Base-by-base conservation (phyloP, 2,888 invertebrate genomes). In the Acholoe squamosa region DNA sequence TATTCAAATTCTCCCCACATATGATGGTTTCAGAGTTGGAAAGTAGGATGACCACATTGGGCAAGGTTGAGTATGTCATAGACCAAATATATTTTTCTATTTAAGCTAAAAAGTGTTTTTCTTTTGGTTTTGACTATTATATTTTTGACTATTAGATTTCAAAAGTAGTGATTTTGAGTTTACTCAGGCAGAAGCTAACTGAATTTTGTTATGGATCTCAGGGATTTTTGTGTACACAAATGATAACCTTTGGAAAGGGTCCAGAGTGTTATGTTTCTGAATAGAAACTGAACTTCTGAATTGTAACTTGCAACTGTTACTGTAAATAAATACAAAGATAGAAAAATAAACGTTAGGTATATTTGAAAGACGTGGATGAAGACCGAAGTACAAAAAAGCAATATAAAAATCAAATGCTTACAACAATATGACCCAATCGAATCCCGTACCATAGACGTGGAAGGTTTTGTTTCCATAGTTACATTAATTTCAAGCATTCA, bases 321-420 rank as follows among this genome's bases (percentile, higher is more conserved):
- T 86, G 67, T 86, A 90, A 90, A 90, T 90, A 86, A 90, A 86
- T 90, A 90, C 67, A 90, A 90, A 90, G 90, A 90, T 90, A 90
- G 90, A 90, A 90, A 90, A 84, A 90, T 90, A 90, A 90, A 84
- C 84, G 77, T 89, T 33, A 89, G 61, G 54, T 90, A 76, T 67
- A 84, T 90, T 90, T 86, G 90, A 90, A 86, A 86, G 90, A 90
- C 90, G 71, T 84, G 54, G 90, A 84, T 90, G 86, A 90, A 67
- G 90, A 90, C 80, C 25, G 71, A 90, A 90, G 90, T 84, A 90
- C 90, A 90, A 84, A 77, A 89, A 84, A 84, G 86, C 84, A 90
- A 90, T 86, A 84, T 86, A 90, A 84, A 84, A 67, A 84, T 84
- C 84, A 84, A 90, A 84, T 90, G 84, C 56, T 77, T 76, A 89